These are phyloP conservation scores for Pandemis cinnamomeana DNA, from an alignment of 2,888 invertebrate species.

Conservation along the genomic window DNA sequence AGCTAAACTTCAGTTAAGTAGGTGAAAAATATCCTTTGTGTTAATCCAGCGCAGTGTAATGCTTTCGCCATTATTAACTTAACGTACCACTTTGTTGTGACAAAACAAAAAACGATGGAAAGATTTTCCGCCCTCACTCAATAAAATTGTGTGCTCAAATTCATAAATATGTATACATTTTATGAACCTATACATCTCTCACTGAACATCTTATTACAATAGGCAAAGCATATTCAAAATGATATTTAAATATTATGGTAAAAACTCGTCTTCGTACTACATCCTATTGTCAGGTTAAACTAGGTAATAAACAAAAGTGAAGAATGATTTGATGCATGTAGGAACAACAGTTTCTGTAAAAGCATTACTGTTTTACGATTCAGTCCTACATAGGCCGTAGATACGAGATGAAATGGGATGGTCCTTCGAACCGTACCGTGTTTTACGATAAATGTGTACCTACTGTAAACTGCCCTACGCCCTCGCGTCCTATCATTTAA, in stretches of 20 bases:
- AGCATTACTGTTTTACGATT: slow-evolving; percentile 37
- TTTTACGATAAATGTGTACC: slow-evolving; percentile 23
- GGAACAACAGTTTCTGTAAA: slow-evolving; percentile 9
- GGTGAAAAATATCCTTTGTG: too few species aligned
- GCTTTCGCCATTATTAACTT: too few species aligned
- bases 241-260: not conserved
- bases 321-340: not conserved
- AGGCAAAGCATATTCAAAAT: too few species aligned
- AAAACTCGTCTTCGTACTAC: not conserved
- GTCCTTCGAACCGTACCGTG: slow-evolving; percentile 1
- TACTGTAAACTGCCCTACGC: slow-evolving; percentile 6
- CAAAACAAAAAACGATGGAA: too few species aligned
- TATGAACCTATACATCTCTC: too few species aligned
- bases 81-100: too few species aligned
- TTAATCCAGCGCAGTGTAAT: too few species aligned
- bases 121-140: too few species aligned
- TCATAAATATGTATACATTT: too few species aligned
- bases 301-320: slow-evolving; percentile 10
- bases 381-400: not conserved
- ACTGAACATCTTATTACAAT: too few species aligned
- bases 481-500: slow-evolving; percentile 28
- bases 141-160: too few species aligned
- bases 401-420: slow-evolving; percentile 23
- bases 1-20: too few species aligned
- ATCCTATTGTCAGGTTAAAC: not conserved